These are phyloP conservation scores for Agrenia bidenticulata DNA, from an alignment of 2,888 invertebrate genomes.

Conservation along the genomic window DNA sequence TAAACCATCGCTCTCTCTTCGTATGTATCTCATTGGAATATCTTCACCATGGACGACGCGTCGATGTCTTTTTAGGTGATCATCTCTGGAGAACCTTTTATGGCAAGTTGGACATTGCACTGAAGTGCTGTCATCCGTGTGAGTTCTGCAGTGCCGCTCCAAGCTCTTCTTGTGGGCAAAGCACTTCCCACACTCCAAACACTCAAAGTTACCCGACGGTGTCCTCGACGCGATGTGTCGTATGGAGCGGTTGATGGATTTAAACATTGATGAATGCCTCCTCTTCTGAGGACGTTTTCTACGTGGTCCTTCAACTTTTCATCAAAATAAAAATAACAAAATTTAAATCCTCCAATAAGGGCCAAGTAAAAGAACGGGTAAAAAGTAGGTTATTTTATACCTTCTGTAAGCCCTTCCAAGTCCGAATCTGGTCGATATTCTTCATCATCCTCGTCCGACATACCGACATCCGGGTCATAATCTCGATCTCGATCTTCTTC, in stretches of 20 bases:
- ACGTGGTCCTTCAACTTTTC: no score
- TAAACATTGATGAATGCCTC: no score
- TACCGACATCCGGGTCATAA: constrained; percentile 9
- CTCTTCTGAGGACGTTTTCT: no score
- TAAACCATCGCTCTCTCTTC: no score
- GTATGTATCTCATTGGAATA: neutral
- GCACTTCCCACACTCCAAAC: constrained; percentile 4
- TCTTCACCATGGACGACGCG: constrained; percentile 7
- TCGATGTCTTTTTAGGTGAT: constrained; percentile 13
- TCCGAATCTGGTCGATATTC: constrained; percentile 12
- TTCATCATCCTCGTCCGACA: constrained; percentile 5
- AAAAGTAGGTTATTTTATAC: neutral
- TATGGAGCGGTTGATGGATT: neutral
- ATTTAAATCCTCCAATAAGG: neutral
- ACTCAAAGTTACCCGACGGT: constrained; percentile 6
- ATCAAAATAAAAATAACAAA: neutral
- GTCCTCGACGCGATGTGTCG: neutral
- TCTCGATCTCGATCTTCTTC: constrained; percentile 5
- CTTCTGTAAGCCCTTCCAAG: constrained; percentile 3
- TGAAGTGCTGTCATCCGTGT: neutral
- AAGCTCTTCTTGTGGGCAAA: constrained; percentile 8
- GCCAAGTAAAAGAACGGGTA: no score
- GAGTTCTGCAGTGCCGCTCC: neutral
- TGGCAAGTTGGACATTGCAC: neutral
- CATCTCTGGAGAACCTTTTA: constrained; percentile 1